Conservation (phyloP, 2,113 vertebrate genomes). For the Orycteropus afer region DNA sequence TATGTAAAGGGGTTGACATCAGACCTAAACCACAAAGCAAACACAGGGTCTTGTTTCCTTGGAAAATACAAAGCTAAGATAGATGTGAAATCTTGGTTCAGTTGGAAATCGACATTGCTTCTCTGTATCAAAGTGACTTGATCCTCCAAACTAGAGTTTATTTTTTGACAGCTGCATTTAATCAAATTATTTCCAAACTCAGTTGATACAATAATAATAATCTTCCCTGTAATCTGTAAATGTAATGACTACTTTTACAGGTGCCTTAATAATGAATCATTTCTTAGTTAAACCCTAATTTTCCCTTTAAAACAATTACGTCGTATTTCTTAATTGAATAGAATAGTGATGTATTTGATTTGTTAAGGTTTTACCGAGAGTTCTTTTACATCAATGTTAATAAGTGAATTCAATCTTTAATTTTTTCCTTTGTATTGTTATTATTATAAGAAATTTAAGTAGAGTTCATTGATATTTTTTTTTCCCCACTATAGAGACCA, state of each 20-base stretch:
- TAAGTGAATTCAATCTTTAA: background rate
- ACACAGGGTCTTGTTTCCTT: background rate
- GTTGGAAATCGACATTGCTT: background rate
- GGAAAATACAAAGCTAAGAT: background rate
- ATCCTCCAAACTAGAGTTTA: too few relatives aligned
- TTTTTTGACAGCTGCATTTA: background rate
- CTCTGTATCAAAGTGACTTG: background rate
- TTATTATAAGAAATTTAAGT: background rate
- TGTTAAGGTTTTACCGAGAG: background rate
- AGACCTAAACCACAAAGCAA: background rate
- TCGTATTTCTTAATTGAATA: background rate
- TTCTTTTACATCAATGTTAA: background rate
- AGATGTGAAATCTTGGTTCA: too few relatives aligned
- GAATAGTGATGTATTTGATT: background rate
- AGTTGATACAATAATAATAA: background rate
- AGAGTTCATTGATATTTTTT: too few relatives aligned
- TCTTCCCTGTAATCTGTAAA: background rate
- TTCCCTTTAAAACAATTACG: background rate
- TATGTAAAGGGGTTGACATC: too few relatives aligned
- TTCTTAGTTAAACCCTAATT: background rate
- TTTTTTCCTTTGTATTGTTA: background rate
- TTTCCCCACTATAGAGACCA: background rate
- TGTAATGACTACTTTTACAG: background rate
- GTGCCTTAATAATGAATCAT: background rate
- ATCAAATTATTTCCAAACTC: background rate